Evolutionary conservation across 2,113 vertebrate species (phyloP).

Genomic region (Rousettus leschenaultii): DNA sequence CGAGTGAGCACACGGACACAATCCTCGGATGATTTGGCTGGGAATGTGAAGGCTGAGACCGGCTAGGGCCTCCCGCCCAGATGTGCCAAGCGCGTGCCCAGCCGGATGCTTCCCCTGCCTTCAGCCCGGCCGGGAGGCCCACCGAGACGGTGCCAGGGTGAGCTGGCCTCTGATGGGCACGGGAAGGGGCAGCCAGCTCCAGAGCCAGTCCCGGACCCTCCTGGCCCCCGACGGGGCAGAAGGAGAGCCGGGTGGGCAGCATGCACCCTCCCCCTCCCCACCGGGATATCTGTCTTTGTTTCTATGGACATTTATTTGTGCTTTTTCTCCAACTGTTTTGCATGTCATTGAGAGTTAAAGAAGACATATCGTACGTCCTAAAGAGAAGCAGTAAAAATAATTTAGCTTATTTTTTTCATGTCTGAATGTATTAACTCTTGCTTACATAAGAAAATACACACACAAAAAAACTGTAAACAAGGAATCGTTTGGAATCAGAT

Average conservation of each 20-base stretch:
- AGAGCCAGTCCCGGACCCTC: neutral
- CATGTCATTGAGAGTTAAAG: slow-evolving; percentile 73
- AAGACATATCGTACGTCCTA: slow-evolving; percentile 71
- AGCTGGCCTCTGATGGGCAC: accelerated
- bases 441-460: slow-evolving; percentile 78
- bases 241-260: neutral
- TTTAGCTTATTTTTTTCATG: slow-evolving; percentile 77
- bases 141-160: neutral
- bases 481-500: slow-evolving; percentile 74
- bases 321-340: slow-evolving; percentile 72
- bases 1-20: neutral
- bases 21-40: accelerated
- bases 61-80: neutral
- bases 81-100: neutral
- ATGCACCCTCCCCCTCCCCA: neutral
- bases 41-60: neutral
- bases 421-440: slow-evolving; percentile 78
- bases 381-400: slow-evolving; percentile 80
- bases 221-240: neutral
- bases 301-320: slow-evolving; percentile 67
- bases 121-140: neutral
- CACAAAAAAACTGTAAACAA: slow-evolving; percentile 73
- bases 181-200: neutral
- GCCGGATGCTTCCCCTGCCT: neutral
- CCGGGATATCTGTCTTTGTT: slow-evolving; percentile 63